These are phyloP conservation scores for Sycophila texana DNA, from an alignment of 2,888 invertebrate genomes.

Conservation along the genomic window DNA sequence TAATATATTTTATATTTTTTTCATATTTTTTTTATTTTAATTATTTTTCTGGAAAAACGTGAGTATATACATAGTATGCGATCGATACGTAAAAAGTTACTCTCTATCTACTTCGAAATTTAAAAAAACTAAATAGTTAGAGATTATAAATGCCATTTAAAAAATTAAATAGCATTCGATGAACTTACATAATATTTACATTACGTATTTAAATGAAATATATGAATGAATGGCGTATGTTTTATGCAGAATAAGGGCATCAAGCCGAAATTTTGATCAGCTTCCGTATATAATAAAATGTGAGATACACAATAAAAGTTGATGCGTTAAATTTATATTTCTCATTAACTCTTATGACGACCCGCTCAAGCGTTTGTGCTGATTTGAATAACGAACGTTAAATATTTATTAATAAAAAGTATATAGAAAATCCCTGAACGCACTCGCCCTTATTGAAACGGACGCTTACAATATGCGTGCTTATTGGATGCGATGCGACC, in stretches of 20 bases:
- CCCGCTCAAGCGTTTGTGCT: constrained; percentile 31
- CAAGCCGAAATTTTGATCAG: constrained; percentile 53
- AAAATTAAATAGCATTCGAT: constrained; percentile 37
- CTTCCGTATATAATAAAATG: constrained; percentile 30
- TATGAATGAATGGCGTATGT: constrained; percentile 8
- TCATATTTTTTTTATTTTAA: not conserved
- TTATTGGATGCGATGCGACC: not conserved
- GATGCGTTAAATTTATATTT: constrained; percentile 20
- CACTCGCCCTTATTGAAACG: constrained; percentile 17
- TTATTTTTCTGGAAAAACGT: constrained; percentile 25
- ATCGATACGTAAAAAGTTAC: constrained; percentile 31
- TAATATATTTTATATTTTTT: constrained; percentile 34
- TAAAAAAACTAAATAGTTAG: constrained; percentile 28
- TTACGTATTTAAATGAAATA: constrained; percentile 29
- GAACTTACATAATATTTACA: constrained; percentile 19
- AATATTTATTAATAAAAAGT: constrained; percentile 28
- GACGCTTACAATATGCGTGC: constrained; percentile 35
- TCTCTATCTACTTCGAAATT: constrained; percentile 3
- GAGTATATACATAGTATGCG: constrained; percentile 25
- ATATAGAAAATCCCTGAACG: constrained; percentile 31
- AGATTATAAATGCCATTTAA: constrained; percentile 38
- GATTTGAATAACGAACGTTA: constrained; percentile 31
- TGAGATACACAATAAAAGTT: constrained; percentile 39
- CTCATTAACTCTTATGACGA: not conserved
- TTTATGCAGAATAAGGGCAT: constrained; percentile 48